A percentile compares a stretch with the other conserved stretches of the same genome.
These are phyloP conservation scores for Fulmarus glacialis DNA, from an alignment of 2,113 vertebrate genomes.

Conservation along the genomic window DNA sequence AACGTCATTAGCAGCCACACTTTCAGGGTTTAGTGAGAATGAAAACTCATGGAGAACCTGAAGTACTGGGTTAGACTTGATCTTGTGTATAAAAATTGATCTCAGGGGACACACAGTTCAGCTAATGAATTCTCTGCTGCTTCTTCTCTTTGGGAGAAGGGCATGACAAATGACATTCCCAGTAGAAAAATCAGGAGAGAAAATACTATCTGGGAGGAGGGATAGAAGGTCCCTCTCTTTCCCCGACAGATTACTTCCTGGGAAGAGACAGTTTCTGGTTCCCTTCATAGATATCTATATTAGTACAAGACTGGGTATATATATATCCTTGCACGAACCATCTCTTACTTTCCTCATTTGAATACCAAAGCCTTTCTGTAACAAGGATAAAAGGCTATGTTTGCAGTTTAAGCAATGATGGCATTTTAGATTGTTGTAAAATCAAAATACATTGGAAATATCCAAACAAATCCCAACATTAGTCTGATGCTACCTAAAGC, in stretches of 20 bases:
- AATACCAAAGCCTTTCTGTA: neutral
- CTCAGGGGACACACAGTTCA: neutral
- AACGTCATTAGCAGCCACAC: neutral
- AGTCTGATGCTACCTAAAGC: conserved; percentile 61
- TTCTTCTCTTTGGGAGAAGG: neutral
- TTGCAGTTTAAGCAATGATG: neutral
- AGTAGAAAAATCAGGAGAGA: neutral
- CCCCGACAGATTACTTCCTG: neutral
- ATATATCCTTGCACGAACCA: neutral
- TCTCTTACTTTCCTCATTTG: neutral
- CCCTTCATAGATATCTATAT: neutral
- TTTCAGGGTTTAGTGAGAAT: neutral
- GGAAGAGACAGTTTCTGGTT: neutral
- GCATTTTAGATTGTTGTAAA: conserved; percentile 45
- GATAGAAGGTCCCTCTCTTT: neutral
- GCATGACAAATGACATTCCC: neutral
- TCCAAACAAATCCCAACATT: conserved; percentile 41
- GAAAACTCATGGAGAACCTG: neutral
- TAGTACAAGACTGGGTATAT: neutral
- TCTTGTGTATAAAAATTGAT: neutral
- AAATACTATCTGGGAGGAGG: neutral
- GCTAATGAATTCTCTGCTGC: neutral
- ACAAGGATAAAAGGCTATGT: neutral
- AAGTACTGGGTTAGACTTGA: neutral
- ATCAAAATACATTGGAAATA: conserved; percentile 64